Evolutionary conservation across 2,888 invertebrate genomes (phyloP), one percentile per base, ranked within the genome.

Genomic region (Drosophila fulvimacula): DNA sequence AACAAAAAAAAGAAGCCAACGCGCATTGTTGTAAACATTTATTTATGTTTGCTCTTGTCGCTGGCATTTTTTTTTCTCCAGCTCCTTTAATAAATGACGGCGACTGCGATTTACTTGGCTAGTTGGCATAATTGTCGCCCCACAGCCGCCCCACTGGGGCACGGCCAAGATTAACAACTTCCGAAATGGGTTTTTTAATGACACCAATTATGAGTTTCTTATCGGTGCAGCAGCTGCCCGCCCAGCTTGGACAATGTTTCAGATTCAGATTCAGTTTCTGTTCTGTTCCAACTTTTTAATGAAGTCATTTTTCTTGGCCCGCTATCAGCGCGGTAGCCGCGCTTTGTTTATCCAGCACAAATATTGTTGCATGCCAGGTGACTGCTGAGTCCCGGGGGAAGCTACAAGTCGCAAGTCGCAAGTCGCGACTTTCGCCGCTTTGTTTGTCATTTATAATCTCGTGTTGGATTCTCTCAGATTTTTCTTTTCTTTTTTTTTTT

Each of bases 121-220:
- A 84, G 83, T 88, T 86, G 87, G 76, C 80, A 89, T 83, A 83
- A 83, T 88, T 88, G 82, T 77, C 64, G 70, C 30, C 64, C 41
- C 58, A 21, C 21, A 1, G 19, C 2, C 5, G 5, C 21, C 7
- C n/a, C 9, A 5, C 17, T 36, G 27, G 42, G 44, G 30, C 41
- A 42, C 17, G 41, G 32, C 27, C 58, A 85, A 85, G 90, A 90
- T 88, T 86, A 90, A 89, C 87, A 90, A 90, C 90, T 88, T 81
- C 89, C 84, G 89, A 89, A 90, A 83, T 90, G 89, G 73, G 81
- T 79, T 82, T 82, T 88, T 88, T 90, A 88, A 90, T 90, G 88
- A 77, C 89, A 83, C 75, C 90, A 88, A 88, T 88, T 88, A 88
- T 90, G 90, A 90, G 89, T 88, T 90, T 88, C 90, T 88, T 88